Base-by-base conservation (phyloP, 2,113 vertebrate species). In the Hippoglossus stenolepis region DNA sequence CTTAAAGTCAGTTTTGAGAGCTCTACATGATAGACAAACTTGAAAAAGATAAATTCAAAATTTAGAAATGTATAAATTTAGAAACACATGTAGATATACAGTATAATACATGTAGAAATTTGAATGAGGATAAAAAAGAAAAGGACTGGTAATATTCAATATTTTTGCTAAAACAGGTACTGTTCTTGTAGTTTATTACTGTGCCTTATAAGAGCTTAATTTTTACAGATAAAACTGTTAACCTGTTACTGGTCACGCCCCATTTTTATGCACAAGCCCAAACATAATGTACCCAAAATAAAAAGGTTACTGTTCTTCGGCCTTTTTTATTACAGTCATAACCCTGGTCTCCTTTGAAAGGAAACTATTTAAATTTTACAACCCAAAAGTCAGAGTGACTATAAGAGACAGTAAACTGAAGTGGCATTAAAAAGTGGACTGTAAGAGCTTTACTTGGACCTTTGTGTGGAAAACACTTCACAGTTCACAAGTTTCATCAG, bases 201-300 rank as follows among this genome's bases (percentile, higher is more conserved):
- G 23, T 59, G 56, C 12, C 23, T 31, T 31, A 31, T 31, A 20
- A 49, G 45, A 53, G 43, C 58, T 18, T 38, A 23, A 18, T 23
- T 23, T 24, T 58, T 40, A 11, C 53, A 53, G 35, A 43, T 23
- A 56, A 54, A 40, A 24, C 67, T 70, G 13, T 45, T 59, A 70
- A 59, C 35, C 15, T 70, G 54, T 45, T 20, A 40, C 35, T 17
- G 18, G 38, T 26, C 23, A 45, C 31, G 15, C 35, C 20, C 21
- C 31, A 24, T 57, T 69, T 69, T 58, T 69, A 56, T 43, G 54
- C 35, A 24, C 35, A 0, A 58, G 67, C 35, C 67, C n/a, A 18
- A 70, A 43, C 40, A 70, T 70, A 70, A 70, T 58, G 21, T 68
- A 38, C 66, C 28, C 51, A 40, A 56, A 68, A 57, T 56, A 68